Conservation (phyloP, 1,140 invertebrate species). For the Panulirus ornatus region DNA sequence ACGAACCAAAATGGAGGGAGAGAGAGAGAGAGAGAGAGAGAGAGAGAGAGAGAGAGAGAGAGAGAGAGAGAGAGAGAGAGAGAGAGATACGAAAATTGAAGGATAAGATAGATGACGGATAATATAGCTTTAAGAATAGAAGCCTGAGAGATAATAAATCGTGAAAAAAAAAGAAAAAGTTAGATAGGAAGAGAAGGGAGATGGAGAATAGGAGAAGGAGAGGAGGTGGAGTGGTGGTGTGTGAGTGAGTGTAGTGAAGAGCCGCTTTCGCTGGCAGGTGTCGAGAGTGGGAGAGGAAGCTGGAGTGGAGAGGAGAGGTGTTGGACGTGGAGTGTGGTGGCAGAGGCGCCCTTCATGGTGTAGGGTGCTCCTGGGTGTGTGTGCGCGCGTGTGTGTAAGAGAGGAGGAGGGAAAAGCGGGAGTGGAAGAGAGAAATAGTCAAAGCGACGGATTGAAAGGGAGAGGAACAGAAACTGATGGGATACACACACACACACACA, state of each 20-base stretch:
- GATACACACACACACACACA: background rate
- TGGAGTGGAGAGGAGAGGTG: too few relatives aligned
- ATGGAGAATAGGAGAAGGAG: too few relatives aligned
- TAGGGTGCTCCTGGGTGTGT: too few relatives aligned
- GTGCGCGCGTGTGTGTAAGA: background rate
- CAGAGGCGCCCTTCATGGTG: too few relatives aligned
- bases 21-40: background rate
- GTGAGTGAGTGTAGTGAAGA: too few relatives aligned
- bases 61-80: background rate
- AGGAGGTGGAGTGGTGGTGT: too few relatives aligned
- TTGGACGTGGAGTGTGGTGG: too few relatives aligned
- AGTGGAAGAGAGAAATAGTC: background rate
- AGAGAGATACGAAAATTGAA: background rate
- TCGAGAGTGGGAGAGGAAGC: too few relatives aligned
- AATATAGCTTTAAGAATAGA: background rate
- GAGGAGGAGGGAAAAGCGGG: background rate
- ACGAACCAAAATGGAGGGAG: background rate
- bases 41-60: constrained; percentile 2
- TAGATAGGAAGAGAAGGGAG: background rate
- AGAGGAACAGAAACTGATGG: background rate
- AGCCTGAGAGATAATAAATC: background rate
- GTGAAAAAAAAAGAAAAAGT: background rate
- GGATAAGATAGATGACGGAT: background rate
- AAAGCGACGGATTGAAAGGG: background rate
- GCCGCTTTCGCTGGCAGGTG: too few relatives aligned